phyloP scores from a whole-genome alignment of 2,888 invertebrate genomes.

The Stramonita haemastoma region DNA sequence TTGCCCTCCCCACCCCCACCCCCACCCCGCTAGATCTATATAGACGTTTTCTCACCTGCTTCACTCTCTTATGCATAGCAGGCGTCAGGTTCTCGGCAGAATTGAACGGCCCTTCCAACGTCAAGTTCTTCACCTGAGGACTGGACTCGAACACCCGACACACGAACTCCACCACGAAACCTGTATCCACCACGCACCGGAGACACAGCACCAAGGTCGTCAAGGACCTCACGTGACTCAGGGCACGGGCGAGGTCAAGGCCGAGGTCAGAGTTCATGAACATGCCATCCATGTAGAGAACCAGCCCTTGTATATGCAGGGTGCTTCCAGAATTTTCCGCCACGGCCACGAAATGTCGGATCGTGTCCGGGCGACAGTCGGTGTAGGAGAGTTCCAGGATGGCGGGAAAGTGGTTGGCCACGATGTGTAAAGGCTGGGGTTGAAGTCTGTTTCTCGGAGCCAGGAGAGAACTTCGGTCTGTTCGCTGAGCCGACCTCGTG shows the following conservation, averaged over 20 bases:
- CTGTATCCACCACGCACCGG: conserved; percentile 51
- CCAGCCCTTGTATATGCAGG: conserved; percentile 42
- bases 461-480: conserved; percentile 48
- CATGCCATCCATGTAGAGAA: conserved; percentile 51
- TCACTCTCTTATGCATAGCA: conserved; percentile 45
- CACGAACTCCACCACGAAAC: conserved; percentile 51
- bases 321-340: background rate
- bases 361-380: conserved; percentile 46
- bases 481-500: conserved; percentile 35
- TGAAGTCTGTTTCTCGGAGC: conserved; percentile 52
- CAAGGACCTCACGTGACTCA: conserved; percentile 45
- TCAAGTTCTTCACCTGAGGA: conserved; percentile 44
- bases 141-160: conserved; percentile 53
- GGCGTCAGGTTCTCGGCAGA: conserved; percentile 52
- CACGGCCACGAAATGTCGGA: conserved; percentile 47
- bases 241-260: conserved; percentile 48
- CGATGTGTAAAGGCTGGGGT: conserved; percentile 44
- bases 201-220: conserved; percentile 49
- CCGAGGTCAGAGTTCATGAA: conserved; percentile 46
- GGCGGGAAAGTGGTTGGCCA: conserved; percentile 48
- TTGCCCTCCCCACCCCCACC: background rate
- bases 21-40: background rate
- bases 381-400: conserved; percentile 51
- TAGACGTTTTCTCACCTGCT: conserved; percentile 3
- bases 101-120: conserved; percentile 54